Evolutionary conservation across 2,113 vertebrate species (phyloP).

Genomic region (Heterocephalus glaber): DNA sequence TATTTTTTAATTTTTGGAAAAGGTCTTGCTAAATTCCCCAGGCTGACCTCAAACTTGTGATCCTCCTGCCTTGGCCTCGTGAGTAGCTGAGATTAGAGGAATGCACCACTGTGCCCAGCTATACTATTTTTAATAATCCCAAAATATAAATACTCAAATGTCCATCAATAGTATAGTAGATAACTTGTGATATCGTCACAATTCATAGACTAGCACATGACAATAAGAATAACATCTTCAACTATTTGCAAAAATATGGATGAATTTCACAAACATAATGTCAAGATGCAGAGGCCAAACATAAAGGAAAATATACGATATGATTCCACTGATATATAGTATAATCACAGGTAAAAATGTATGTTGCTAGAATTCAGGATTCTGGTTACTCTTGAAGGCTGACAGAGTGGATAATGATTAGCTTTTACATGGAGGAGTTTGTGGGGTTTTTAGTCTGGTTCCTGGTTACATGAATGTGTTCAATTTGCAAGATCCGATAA

Average conservation of each 20-base stretch:
- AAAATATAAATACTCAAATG: neutral
- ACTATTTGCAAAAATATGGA: neutral
- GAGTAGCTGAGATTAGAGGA: neutral
- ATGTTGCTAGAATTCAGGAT: neutral
- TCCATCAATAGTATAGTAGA: neutral
- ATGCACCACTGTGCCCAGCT: neutral
- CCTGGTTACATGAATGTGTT: neutral
- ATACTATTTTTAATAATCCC: neutral
- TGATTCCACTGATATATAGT: neutral
- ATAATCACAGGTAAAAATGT: neutral
- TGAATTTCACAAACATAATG: neutral
- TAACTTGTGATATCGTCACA: neutral
- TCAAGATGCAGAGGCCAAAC: constrained; percentile 20
- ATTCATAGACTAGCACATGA: neutral
- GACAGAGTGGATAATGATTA: neutral
- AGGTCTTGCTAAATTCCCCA: neutral
- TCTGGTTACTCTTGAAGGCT: neutral
- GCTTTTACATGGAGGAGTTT: neutral
- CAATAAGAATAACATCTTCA: neutral
- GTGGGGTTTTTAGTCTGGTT: neutral
- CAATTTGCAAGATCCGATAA: neutral
- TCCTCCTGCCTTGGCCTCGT: neutral
- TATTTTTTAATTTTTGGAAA: neutral
- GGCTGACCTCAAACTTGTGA: neutral
- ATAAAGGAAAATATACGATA: neutral